These are phyloP conservation scores for western clawed frog (Xenopus tropicalis) DNA, from an alignment of 2,113 vertebrate genomes.

Conservation along the genomic window DNA sequence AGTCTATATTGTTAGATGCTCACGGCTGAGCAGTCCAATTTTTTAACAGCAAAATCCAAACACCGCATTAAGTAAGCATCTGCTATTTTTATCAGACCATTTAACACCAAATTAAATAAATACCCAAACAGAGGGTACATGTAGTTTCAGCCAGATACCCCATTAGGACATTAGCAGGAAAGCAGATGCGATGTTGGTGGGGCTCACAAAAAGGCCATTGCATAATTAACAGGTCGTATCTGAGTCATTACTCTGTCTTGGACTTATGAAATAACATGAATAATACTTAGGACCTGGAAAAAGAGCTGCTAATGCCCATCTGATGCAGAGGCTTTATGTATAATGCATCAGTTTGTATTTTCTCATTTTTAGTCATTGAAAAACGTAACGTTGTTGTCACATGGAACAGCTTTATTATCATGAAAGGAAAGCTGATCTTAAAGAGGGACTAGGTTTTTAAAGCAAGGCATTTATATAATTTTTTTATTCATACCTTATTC, in stretches of 20 bases:
- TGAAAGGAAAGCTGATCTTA: too few relatives aligned
- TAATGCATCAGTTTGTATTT: too few relatives aligned
- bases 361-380: too few relatives aligned
- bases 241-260: neutral
- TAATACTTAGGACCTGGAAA: neutral
- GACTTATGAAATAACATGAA: neutral
- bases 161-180: conserved; percentile 13
- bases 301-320: neutral
- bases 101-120: conserved; percentile 42
- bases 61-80: conserved; percentile 35
- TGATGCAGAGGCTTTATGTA: too few relatives aligned
- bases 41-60: conserved; percentile 25
- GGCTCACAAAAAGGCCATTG: neutral
- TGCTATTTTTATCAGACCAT: conserved; percentile 42
- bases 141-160: conserved; percentile 25
- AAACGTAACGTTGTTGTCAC: too few relatives aligned
- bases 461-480: too few relatives aligned
- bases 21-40: conserved; percentile 15
- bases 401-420: too few relatives aligned
- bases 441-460: too few relatives aligned
- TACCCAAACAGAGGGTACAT: conserved; percentile 30
- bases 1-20: conserved; percentile 36
- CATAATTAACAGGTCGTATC: conserved; percentile 13
- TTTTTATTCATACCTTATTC: too few relatives aligned
- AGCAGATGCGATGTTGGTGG: conserved; percentile 16